A percentile compares a stretch with the other conserved stretches of the same genome.
phyloP scores from a whole-genome alignment of 2,888 invertebrate species.

The Hirudinaria manillensis region DNA sequence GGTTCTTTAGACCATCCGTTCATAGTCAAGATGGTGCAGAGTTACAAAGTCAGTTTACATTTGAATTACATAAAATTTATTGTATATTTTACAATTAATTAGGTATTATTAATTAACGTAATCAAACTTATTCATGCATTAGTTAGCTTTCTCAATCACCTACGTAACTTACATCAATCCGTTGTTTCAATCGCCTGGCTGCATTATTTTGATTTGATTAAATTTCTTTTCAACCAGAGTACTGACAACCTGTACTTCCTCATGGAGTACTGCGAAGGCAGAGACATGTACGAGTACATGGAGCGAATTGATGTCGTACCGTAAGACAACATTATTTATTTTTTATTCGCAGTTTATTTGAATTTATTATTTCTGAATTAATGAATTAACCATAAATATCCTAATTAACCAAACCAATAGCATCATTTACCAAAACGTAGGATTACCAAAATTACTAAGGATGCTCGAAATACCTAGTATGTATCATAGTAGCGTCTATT shows the following conservation, averaged over 20 bases:
- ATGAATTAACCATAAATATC: neutral
- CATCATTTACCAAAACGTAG: neutral
- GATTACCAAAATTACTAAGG: too few species aligned
- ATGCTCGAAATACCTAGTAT: too few species aligned
- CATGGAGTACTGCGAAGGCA: conserved; percentile 95
- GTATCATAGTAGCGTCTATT: too few species aligned
- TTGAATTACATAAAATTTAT: neutral
- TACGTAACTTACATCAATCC: neutral
- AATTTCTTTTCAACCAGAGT: neutral
- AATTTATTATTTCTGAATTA: neutral
- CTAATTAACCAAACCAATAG: neutral
- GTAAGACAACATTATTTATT: neutral
- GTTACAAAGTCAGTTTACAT: conserved; percentile 1
- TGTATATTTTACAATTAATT: neutral
- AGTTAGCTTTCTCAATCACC: neutral
- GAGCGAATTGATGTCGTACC: neutral
- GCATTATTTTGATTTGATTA: too few species aligned
- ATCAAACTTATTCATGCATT: neutral
- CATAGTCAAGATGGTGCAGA: conserved; percentile 15
- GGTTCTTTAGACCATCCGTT: conserved; percentile 21
- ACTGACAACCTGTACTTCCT: conserved; percentile 57
- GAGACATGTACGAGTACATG: conserved; percentile 73
- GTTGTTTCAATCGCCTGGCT: too few species aligned
- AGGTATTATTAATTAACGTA: neutral
- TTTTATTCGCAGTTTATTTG: neutral